These are phyloP conservation scores for Neuroscelio doddi DNA, from an alignment of 2,888 invertebrate species.

Conservation along the genomic window DNA sequence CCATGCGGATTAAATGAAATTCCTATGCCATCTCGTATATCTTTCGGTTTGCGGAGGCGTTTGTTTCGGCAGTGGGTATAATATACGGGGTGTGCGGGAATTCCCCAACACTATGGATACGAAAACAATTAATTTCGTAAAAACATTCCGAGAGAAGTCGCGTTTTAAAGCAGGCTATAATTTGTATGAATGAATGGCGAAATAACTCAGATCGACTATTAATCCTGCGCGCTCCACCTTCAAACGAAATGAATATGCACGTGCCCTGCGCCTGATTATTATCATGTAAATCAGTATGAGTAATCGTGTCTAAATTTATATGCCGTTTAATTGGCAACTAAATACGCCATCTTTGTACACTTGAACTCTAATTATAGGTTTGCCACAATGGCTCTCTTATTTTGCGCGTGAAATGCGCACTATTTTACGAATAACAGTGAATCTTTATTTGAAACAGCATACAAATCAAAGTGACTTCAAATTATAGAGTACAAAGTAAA, in stretches of 20 bases:
- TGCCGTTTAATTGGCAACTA: slow-evolving; percentile 44
- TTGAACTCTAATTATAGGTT: slow-evolving; percentile 36
- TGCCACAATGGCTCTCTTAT: slow-evolving; percentile 11
- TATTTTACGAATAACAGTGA: slow-evolving; percentile 3
- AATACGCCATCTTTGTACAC: slow-evolving; percentile 38
- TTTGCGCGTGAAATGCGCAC: slow-evolving; percentile 26
- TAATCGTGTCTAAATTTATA: slow-evolving; percentile 43
- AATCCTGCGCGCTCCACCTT: slow-evolving; percentile 25
- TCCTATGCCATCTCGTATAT: slow-evolving; percentile 67
- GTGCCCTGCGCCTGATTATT: slow-evolving; percentile 42
- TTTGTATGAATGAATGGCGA: slow-evolving; percentile 28
- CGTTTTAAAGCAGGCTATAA: slow-evolving; percentile 38
- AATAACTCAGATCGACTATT: slow-evolving; percentile 35
- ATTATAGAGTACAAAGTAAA: too few relatives aligned
- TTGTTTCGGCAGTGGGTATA: slow-evolving; percentile 44
- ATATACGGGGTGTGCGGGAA: slow-evolving; percentile 38
- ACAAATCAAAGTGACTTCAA: too few relatives aligned
- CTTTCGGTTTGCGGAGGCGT: slow-evolving; percentile 57
- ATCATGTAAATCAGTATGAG: slow-evolving; percentile 45
- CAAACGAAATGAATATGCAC: slow-evolving; percentile 33
- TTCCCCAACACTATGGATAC: slow-evolving; percentile 21
- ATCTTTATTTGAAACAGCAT: too few relatives aligned
- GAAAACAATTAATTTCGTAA: slow-evolving; percentile 43
- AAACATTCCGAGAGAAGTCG: slow-evolving; percentile 39
- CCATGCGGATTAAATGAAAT: slow-evolving; percentile 68